Evolutionary conservation across 2,888 invertebrate species (phyloP), one percentile per base, ranked within the genome.

Genomic region (Drosophila suboccidentalis): DNA sequence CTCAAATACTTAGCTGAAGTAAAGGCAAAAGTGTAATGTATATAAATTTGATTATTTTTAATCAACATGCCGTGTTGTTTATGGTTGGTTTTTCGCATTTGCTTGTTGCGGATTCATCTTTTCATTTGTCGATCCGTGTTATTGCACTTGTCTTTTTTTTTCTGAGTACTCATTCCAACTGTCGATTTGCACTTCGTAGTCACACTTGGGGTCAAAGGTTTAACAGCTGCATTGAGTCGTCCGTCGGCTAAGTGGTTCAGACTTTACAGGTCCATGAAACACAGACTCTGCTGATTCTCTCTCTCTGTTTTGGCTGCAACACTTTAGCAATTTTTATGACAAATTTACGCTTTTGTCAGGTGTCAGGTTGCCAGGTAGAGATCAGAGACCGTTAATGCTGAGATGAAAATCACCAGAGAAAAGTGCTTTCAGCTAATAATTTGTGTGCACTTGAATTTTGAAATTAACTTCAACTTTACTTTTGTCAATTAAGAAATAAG

Each of bases 41-140:
- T 66, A 68, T 71, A 69, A 77, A 74, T 73, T 68, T 61, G 41
- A 71, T 49, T 59, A 38, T 46, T 50, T 54, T 55, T 44, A 29
- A 54, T 64, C 39, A 50, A 50, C 74, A 62, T 62, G 61, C 46
- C 41, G 63, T 59, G 50, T 71, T 76, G 70, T 86, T 80, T 81
- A 83, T 87, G 72, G 67, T 64, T 61, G 51, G 61, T 47, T 71
- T 68, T 70, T 61, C 55, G 63, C 69, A 72, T 72, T 71, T 59
- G 68, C 76, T 79, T 79, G 87, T 82, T 71, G 66, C 67, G 58
- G 53, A 71, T 81, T 84, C 75, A 81, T 78, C 78, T 81, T 69
- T 71, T 70, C 70, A 86, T 80, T 73, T 76, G 55, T 41, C 41
- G 69, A 47, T 32, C 47, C 43, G 36, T 44, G 54, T 50, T 65